phyloP scores from a whole-genome alignment of 37 sponge, comb jelly and placozoan species.

The Geodia barretti region DNA sequence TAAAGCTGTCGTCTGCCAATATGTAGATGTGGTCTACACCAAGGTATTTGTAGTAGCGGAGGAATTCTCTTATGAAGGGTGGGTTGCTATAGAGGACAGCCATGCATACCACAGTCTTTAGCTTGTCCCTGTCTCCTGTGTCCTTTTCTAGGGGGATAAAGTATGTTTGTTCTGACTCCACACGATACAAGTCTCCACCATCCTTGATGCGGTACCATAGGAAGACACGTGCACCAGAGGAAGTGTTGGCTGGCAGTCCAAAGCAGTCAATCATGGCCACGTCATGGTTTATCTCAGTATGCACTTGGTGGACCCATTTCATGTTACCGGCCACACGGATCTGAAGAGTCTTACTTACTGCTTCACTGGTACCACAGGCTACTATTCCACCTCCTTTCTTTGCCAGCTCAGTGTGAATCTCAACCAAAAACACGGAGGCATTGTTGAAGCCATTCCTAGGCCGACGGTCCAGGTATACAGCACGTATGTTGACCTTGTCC shows the following conservation, averaged over 20 bases:
- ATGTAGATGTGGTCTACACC: slow-evolving; percentile 13
- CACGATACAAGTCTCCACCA: not conserved
- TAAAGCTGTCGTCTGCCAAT: slow-evolving; percentile 5
- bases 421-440: slow-evolving; percentile 12
- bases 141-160: too few relatives aligned
- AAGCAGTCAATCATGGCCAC: slow-evolving; percentile 23
- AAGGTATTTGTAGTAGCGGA: slow-evolving; percentile 7
- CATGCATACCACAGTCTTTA: slow-evolving; percentile 7
- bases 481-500: not conserved
- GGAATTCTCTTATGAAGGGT: not conserved
- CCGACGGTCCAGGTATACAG: slow-evolving; percentile 10
- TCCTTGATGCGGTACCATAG: not conserved
- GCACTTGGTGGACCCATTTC: not conserved
- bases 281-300: not conserved
- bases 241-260: slow-evolving; percentile 5
- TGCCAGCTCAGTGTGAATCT: too few relatives aligned
- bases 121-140: too few relatives aligned
- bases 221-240: not conserved
- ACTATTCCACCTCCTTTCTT: too few relatives aligned
- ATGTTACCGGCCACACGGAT: not conserved
- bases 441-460: not conserved
- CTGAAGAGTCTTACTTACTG: not conserved
- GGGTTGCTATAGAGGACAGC: slow-evolving; percentile 8
- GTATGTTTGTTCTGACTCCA: slow-evolving; percentile 6
- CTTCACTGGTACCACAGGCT: not conserved